phyloP scores from a whole-genome alignment of 2,113 vertebrate species.

The Hystrix brachyura region DNA sequence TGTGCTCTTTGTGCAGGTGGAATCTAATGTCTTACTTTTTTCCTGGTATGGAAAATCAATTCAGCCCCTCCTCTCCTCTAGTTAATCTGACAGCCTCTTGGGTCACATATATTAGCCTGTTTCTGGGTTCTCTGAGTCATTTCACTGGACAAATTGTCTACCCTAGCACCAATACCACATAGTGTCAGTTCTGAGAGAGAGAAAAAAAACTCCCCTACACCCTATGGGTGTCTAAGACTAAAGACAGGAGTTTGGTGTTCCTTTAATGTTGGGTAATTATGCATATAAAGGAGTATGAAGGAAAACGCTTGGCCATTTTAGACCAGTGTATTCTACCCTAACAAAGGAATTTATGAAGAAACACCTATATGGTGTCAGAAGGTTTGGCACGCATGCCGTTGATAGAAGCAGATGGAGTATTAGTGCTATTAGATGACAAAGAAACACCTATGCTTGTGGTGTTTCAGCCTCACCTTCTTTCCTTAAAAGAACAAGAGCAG shows the following conservation, averaged over 20 bases:
- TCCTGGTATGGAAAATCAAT: constrained; percentile 58
- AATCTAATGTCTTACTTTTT: constrained; percentile 42
- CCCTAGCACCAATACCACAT: not conserved
- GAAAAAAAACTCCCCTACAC: not conserved
- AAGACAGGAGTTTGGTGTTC: constrained; percentile 15
- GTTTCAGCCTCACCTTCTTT: not conserved
- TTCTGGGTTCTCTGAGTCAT: constrained; percentile 34
- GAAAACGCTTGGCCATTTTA: not conserved
- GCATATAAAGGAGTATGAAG: not conserved
- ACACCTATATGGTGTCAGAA: not conserved
- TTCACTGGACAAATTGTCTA: constrained; percentile 45
- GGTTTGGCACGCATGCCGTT: not conserved
- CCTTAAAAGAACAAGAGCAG: not conserved
- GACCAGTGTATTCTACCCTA: not conserved
- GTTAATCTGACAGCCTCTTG: constrained; percentile 37
- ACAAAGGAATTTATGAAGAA: not conserved
- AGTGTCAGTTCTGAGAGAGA: not conserved
- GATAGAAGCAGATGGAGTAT: not conserved
- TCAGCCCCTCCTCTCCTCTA: not conserved
- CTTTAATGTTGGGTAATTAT: not conserved
- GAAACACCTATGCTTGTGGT: not conserved
- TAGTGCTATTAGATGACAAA: not conserved
- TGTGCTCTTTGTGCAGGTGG: constrained; percentile 52
- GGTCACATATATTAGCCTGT: not conserved
- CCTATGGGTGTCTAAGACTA: not conserved